Base-by-base conservation (phyloP, 2,113 vertebrate species). In the Scytalopus superciliaris region DNA sequence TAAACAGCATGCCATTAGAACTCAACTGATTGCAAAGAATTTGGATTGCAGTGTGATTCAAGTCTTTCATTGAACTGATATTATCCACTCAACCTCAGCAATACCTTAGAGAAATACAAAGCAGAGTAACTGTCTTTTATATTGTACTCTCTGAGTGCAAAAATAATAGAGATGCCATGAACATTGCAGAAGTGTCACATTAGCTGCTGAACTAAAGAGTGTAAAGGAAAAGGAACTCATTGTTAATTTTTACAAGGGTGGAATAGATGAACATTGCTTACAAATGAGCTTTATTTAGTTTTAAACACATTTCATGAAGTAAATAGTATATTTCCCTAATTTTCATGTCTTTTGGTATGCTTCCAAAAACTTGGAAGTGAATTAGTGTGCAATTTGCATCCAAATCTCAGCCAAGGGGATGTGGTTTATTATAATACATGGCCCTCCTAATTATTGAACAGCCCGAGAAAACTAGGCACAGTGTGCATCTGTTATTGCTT, bases 391-490 rank as follows among this genome's bases (percentile, higher is more conserved):
- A 97, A 98, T 98, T 98, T 98, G 98, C 98, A 98, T 98, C 98
- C 98, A 98, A 98, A 98, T 98, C 98, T 98, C 96, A 98, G 98
- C 99, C 98, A 99, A 98, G 97, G 98, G 98, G 99, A 99, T 99
- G 99, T 99, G 98, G 98, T 98, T 98, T 98, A 99, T 99, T 99
- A 98, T 97, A 98, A 98, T 97, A 98, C 97, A 97, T 98, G 97
- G 98, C 97, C 98, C 97, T 98, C 96, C 96, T 99, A 98, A 99
- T 99, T 98, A 98, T 98, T 98, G 98, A 98, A 98, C 98, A 98
- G 98, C 98, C 98, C 98, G 98, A 98, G 98, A 98, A 98, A 98
- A 98, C 97, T 98, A 98, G 97, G 97, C 97, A 96, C 97, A 98
- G 95, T 97, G 94, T 98, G 97, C 97, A 98, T 98, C 98, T 98